phyloP scores from a whole-genome alignment of 2,888 invertebrate species.

The Odontocerum albicorne region DNA sequence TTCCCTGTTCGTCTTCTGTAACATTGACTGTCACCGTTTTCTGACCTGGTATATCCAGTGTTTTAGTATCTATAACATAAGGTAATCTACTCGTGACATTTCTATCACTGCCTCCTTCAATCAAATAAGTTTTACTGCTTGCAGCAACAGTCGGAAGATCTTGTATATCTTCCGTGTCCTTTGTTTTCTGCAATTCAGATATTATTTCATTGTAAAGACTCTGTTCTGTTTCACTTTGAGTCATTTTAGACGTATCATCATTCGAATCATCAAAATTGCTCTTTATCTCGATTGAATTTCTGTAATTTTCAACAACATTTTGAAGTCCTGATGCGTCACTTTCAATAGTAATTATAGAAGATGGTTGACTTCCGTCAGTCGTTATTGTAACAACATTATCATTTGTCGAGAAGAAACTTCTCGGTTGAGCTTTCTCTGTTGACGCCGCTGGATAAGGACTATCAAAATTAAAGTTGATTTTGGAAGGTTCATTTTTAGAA shows the following conservation, averaged over 20 bases:
- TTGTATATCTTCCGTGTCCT: constrained; percentile 2
- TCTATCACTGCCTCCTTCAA: constrained; percentile 48
- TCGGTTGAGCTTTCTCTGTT: constrained; percentile 24
- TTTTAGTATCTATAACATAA: constrained; percentile 24
- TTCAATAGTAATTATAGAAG: constrained; percentile 40
- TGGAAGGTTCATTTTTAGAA: constrained; percentile 42
- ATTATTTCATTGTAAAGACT: constrained; percentile 33
- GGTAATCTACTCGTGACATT: constrained; percentile 6
- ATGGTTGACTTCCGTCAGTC: constrained; percentile 47
- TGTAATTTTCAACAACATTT: constrained; percentile 45
- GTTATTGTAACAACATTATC: constrained; percentile 53
- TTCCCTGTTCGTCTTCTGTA: constrained; percentile 54
- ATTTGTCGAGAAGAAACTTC: constrained; percentile 33
- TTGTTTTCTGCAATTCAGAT: constrained; percentile 28
- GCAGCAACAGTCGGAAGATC: constrained; percentile 12
- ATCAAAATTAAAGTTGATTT: constrained; percentile 33
- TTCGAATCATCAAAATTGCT: constrained; percentile 12
- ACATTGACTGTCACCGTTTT: constrained; percentile 57
- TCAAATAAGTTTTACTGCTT: constrained; percentile 31
- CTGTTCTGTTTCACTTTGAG: constrained; percentile 20
- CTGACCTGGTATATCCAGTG: constrained; percentile 46
- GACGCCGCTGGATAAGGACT: constrained; percentile 1
- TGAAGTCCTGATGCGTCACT: constrained; percentile 41
- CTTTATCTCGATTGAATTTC: constrained; percentile 57
- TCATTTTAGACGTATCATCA: not conserved